These are phyloP conservation scores for Nothobranchius furzeri DNA, from an alignment of 2,113 vertebrate species.

Conservation along the genomic window DNA sequence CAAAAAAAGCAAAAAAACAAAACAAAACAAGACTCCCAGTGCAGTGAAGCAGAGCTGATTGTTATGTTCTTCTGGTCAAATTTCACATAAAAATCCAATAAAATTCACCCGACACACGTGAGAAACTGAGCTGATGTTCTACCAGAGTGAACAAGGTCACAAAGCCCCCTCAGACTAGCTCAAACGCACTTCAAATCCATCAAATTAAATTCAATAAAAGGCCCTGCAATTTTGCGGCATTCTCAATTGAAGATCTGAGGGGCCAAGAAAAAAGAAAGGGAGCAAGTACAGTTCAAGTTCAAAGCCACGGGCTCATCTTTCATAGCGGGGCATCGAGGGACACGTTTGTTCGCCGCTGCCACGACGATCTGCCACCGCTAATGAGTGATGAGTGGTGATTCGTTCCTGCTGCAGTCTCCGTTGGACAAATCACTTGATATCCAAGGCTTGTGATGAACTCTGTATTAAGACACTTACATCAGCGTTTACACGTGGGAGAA, in stretches of 20 bases:
- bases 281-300: conserved; percentile 68
- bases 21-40: no score
- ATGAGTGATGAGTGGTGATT: conserved; percentile 67
- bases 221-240: conserved; percentile 34
- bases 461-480: conserved; percentile 34
- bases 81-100: conserved; percentile 48
- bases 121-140: conserved; percentile 28
- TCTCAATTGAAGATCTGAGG: conserved; percentile 47
- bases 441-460: conserved; percentile 42
- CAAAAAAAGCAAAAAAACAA: no score
- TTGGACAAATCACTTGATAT: conserved; percentile 61
- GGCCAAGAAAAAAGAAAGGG: conserved; percentile 8
- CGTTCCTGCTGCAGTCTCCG: conserved; percentile 46
- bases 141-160: conserved; percentile 45
- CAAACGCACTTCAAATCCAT: conserved; percentile 50
- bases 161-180: conserved; percentile 18
- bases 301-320: conserved; percentile 64
- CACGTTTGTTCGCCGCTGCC: conserved; percentile 39
- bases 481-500: conserved; percentile 32
- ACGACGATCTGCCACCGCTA: conserved; percentile 54
- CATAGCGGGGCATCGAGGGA: conserved; percentile 37
- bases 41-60: background rate
- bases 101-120: conserved; percentile 30
- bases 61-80: conserved; percentile 6
- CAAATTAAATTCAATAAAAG: conserved; percentile 48